Base-by-base conservation (phyloP, 2,888 invertebrate species). In the Calliopum simillimum region DNA sequence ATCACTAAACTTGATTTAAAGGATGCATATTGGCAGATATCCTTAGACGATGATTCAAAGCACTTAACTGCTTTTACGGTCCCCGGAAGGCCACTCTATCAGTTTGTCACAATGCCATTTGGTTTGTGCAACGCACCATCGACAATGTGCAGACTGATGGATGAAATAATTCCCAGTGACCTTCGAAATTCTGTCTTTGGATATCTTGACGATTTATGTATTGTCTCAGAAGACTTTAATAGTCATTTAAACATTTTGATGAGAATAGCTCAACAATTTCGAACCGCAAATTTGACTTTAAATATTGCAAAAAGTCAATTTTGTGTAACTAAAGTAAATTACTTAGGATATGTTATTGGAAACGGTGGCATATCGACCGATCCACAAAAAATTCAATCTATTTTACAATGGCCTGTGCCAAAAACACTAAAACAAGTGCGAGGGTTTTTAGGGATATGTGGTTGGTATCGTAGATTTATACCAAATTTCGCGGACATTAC, bases 381-480 rank as follows among this genome's bases (percentile, higher is more conserved):
- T 51, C 72, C 72, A 0, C 61, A 64, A 2, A 75, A 75, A 44
- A 53, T 74, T 4, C 62, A 61, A 5, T 71, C 75, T 2, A 74
- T 75, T 49, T 59, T 16, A 12, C 25, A 72, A 11, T 71, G 74
- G 47, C 44, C 69, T 3, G 58, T 66, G 43, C 76, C 73, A 8
- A 56, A 46, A 14, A 68, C 71, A 3, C 69, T 70, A 21, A 62
- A 62, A 1, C 68, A 74, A 46, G 51, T 74, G 4, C 23, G 74
- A 51, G 49, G 71, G 8, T 74, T 76, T 23, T 47, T 76, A 2
- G 73, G 75, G 8, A 71, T 74, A 47, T 68, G 71, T 4, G 73
- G 75, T 25, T 76, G 73, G 73, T 75, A 73, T 41, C 56, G 74
- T 8, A 53, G 71, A 8, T 74, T 73, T 51, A 21, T 70, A n/a